A percentile compares a stretch with the other conserved stretches of the same genome.
These are phyloP conservation scores for Poeciliopsis presidionis DNA, from an alignment of 2,797 vertebrate species.

Conservation along the genomic window DNA sequence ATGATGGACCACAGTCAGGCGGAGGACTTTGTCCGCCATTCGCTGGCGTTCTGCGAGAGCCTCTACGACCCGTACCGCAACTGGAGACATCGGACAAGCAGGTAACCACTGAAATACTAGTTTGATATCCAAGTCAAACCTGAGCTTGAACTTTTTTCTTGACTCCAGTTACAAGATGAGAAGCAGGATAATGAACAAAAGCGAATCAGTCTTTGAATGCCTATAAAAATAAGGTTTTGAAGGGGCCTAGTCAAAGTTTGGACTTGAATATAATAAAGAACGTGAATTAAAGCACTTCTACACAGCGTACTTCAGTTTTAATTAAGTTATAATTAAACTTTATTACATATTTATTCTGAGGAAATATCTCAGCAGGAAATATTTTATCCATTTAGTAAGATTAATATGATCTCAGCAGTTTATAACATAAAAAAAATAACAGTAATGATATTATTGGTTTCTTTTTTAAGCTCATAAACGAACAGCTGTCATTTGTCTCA, in stretches of 20 bases:
- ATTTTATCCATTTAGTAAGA: background rate
- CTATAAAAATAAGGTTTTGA: background rate
- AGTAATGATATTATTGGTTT: too few relatives aligned
- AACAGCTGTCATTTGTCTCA: background rate
- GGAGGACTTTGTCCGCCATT: constrained; percentile 96
- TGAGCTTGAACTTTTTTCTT: background rate
- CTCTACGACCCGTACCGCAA: constrained; percentile 96
- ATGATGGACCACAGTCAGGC: constrained; percentile 92
- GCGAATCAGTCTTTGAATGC: background rate
- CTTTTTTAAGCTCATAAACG: background rate
- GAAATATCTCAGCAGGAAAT: background rate
- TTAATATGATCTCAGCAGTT: background rate
- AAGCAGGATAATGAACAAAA: background rate
- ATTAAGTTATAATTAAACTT: background rate
- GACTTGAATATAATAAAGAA: background rate
- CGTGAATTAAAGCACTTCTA: background rate
- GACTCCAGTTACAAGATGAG: background rate
- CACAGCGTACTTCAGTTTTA: background rate
- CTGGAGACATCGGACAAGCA: constrained; percentile 91
- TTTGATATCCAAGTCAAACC: background rate
- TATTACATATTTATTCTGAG: background rate
- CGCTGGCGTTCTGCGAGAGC: constrained; percentile 95
- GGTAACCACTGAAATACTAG: constrained; percentile 73
- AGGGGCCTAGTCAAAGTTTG: background rate
- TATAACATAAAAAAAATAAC: background rate